Evolutionary conservation across 2,888 invertebrate genomes (phyloP).

Genomic region (Pheosia gnoma): DNA sequence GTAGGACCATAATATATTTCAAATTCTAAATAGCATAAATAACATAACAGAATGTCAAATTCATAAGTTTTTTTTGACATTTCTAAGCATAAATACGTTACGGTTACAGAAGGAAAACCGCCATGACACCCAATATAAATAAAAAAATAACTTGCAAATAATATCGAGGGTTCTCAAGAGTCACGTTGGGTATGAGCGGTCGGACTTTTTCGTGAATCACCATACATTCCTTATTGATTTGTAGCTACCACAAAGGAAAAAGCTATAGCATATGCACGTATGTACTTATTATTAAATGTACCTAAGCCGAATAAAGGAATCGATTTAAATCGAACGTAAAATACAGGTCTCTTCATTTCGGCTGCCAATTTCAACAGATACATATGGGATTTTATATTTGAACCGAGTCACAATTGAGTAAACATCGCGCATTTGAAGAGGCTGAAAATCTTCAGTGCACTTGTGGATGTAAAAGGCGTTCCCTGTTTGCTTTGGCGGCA

Average conservation of each 20-base stretch:
- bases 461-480: slow-evolving; percentile 61
- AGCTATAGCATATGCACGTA: not conserved
- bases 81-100: not conserved
- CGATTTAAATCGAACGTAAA: too few species aligned
- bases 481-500: slow-evolving; percentile 59
- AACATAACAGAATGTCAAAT: too few species aligned
- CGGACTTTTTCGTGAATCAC: slow-evolving; percentile 4
- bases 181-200: not conserved
- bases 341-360: not conserved
- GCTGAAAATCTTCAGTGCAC: slow-evolving; percentile 53
- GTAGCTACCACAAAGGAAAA: not conserved
- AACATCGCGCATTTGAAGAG: slow-evolving; percentile 43
- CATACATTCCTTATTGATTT: slow-evolving; percentile 1
- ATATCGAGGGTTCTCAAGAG: not conserved
- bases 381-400: slow-evolving; percentile 12
- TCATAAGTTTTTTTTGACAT: too few species aligned
- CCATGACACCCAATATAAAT: not conserved
- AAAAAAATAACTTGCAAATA: not conserved
- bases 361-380: too few species aligned
- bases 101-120: not conserved
- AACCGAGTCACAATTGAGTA: slow-evolving; percentile 32
- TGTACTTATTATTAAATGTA: not conserved
- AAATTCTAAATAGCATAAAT: too few species aligned
- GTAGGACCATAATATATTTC: too few species aligned
- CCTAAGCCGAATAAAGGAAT: too few species aligned